Evolutionary conservation across 2,797 vertebrate species (phyloP), one percentile per base, ranked within the genome.

Genomic region (Myotis vivesi): DNA sequence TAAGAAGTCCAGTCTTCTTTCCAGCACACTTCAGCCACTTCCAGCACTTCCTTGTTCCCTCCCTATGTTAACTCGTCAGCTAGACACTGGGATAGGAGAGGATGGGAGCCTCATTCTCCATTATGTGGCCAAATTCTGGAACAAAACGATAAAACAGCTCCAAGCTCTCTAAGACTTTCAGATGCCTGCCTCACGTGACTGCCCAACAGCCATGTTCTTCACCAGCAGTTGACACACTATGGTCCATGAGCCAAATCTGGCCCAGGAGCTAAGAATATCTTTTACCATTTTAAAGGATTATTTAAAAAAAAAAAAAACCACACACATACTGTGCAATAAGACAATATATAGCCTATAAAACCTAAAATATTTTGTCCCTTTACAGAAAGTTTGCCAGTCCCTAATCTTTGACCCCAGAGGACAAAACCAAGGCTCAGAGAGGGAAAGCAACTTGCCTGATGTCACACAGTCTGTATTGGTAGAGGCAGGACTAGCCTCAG

Each of bases 341-440:
- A 72, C 3, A 89, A 28, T 17, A 25, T 30, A 3, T n/a, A 38
- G 25, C 28, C 25, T 64, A 36, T 17, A 55, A 71, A 73, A 13
- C 71, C 22, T 62, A 62, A 77, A 87, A 22, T 91, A 68, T n/a
- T 73, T 68, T 88, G 75, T n/a, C 41, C 38, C 25, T 79, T 73
- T 62, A 11, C 19, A 23, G 82, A 71, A 71, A 15, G 25, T 57
- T 62, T 68, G 7, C n/a, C 71, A 62, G 44, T 13, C 23, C 49
- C 55, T 82, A 8, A 68, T 94, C 77, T 81, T 83, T 83, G 75
- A 69, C 8, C 71, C 71, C 30, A 36, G 55, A 82, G 19, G 62
- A 55, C 49, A 88, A 84, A 77, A 80, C 46, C 66, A 87, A 79
- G 55, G 25, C 77, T 89, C 80, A 87, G 91, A 95, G 71, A 89